phyloP scores from a whole-genome alignment of 1,140 invertebrate genomes.

The Drosophila auraria region DNA sequence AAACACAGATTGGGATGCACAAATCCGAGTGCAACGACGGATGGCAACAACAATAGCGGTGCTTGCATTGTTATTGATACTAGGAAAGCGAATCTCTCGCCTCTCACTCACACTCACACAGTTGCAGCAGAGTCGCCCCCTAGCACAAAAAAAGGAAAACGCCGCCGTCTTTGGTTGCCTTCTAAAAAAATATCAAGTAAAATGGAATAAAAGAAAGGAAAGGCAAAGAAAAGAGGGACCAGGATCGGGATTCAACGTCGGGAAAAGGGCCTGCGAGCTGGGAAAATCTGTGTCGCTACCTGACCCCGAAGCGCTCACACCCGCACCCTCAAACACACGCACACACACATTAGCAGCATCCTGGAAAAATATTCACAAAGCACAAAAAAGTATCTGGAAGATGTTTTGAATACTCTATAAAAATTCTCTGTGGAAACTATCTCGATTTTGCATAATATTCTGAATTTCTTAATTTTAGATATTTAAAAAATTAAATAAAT shows the following conservation, averaged over 20 bases:
- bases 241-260: conserved; percentile 19
- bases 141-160: conserved; percentile 55
- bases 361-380: conserved; percentile 7
- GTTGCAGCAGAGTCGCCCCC: conserved; percentile 37
- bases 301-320: conserved; percentile 38
- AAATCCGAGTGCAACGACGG: conserved; percentile 56
- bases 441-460: not conserved
- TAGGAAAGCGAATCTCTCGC: conserved; percentile 65
- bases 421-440: no score
- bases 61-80: conserved; percentile 79
- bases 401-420: not conserved
- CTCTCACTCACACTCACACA: conserved; percentile 26
- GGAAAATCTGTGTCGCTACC: conserved; percentile 60
- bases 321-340: conserved; percentile 39
- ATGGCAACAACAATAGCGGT: conserved; percentile 65
- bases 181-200: conserved; percentile 46
- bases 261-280: conserved; percentile 21
- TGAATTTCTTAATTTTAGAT: no score
- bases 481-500: no score
- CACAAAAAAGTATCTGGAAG: not conserved
- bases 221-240: conserved; percentile 34
- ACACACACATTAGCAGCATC: conserved; percentile 10
- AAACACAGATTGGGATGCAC: conserved; percentile 68
- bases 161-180: conserved; percentile 50
- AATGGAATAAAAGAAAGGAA: conserved; percentile 13